Evolutionary conservation across 23 tunicate species (phyloP).

Genomic region (Phallusia fumigata): DNA sequence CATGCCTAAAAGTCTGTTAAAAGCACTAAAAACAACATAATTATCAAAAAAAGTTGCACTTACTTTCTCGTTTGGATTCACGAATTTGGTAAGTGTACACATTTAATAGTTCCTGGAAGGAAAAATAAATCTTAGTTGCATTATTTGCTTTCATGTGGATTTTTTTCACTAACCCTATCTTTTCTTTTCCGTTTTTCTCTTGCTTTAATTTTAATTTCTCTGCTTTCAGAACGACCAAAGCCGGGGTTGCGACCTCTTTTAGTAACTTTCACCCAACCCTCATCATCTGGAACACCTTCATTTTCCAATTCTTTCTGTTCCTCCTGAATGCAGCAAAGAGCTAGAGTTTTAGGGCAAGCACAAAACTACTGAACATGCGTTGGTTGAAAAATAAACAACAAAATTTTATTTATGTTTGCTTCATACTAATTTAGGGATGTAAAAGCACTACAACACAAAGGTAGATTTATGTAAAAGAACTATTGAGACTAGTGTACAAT

Average conservation of each 20-base stretch:
- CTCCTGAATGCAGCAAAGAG: slow-evolving; percentile 15
- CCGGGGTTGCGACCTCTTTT: slow-evolving; percentile 47
- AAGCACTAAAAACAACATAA: neutral
- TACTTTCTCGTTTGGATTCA: slow-evolving; percentile 66
- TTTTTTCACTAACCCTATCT: slow-evolving; percentile 23
- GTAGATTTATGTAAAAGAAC: too few species aligned
- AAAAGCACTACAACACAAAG: too few species aligned
- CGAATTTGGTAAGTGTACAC: slow-evolving; percentile 62
- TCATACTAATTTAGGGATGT: too few species aligned
- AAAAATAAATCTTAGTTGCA: neutral
- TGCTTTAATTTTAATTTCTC: slow-evolving; percentile 41
- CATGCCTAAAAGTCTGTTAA: too few species aligned
- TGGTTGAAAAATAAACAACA: too few species aligned
- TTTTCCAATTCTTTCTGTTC: slow-evolving; percentile 30
- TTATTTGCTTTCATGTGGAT: too few species aligned
- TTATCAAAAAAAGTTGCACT: too few species aligned
- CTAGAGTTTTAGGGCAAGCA: too few species aligned
- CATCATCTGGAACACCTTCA: slow-evolving; percentile 58
- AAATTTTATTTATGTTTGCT: too few species aligned
- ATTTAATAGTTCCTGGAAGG: slow-evolving; percentile 24
- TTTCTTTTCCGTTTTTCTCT: slow-evolving; percentile 48
- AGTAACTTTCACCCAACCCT: slow-evolving; percentile 78
- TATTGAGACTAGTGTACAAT: too few species aligned
- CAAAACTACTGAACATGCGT: neutral
- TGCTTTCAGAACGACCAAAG: slow-evolving; percentile 47